Evolutionary conservation across 2,888 invertebrate species (phyloP).

Genomic region (Coelinius sp.): DNA sequence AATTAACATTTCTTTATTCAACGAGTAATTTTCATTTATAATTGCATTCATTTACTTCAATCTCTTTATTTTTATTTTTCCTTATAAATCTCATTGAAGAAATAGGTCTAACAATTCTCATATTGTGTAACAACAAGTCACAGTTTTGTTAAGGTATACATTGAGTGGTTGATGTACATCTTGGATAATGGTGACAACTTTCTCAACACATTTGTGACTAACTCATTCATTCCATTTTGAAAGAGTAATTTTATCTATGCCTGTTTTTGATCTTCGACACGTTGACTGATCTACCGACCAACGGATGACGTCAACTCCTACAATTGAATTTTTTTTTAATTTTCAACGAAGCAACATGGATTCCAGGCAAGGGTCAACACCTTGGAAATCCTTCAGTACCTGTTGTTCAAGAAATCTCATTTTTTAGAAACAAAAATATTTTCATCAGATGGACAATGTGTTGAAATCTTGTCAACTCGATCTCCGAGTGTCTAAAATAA

Average conservation of each 20-base stretch:
- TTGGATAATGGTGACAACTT: not conserved
- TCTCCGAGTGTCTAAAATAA: not conserved
- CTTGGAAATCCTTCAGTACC: slow-evolving; percentile 27
- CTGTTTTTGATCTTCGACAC: not conserved
- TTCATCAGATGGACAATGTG: not conserved
- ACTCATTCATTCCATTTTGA: not conserved
- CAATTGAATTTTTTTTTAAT: not conserved
- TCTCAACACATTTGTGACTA: not conserved
- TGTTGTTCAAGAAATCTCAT: slow-evolving; percentile 3
- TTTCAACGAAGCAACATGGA: not conserved
- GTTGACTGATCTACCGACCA: not conserved
- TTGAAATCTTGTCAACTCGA: not conserved
- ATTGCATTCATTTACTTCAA: not conserved
- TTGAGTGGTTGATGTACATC: not conserved
- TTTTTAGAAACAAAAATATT: not conserved
- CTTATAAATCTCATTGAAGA: not conserved
- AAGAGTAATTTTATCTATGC: not conserved
- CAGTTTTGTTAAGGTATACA: not conserved
- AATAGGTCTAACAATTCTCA: not conserved
- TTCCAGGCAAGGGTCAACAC: slow-evolving; percentile 23
- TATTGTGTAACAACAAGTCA: slow-evolving; percentile 2
- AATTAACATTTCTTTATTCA: slow-evolving; percentile 43
- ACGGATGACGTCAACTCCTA: not conserved
- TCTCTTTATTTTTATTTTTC: not conserved
- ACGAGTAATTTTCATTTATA: not conserved